Conservation (phyloP, 2,797 vertebrate genomes). For the Sphaeramia orbicularis region DNA sequence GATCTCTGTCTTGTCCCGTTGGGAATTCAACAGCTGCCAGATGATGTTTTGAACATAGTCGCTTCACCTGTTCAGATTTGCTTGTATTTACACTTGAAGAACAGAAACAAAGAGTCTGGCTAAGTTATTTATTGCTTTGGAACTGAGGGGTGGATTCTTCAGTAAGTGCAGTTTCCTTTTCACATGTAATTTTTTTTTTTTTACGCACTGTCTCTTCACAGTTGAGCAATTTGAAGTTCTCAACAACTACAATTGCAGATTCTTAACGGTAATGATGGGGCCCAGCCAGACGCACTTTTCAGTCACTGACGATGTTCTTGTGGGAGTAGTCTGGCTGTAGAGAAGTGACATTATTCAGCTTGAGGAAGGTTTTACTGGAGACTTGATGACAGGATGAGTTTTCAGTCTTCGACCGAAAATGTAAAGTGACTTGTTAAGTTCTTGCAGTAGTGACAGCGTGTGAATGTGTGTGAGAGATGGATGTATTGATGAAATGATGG, state of each 20-base stretch:
- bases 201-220: not conserved
- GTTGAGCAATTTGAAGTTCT: not conserved
- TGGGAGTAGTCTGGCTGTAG: conserved; percentile 10
- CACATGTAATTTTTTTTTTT: conserved; percentile 6
- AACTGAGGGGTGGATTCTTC: conserved; percentile 32
- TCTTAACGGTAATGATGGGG: conserved; percentile 2
- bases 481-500: conserved; percentile 4
- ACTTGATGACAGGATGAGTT: conserved; percentile 38
- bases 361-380: conserved; percentile 27
- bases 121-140: conserved; percentile 60
- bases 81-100: conserved; percentile 51
- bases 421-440: conserved; percentile 23
- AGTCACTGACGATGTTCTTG: conserved; percentile 9
- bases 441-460: conserved; percentile 4
- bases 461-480: conserved; percentile 5
- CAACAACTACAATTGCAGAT: conserved; percentile 14
- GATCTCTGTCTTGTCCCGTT: conserved; percentile 9
- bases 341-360: conserved; percentile 31
- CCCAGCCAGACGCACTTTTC: conserved; percentile 25
- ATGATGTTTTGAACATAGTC: conserved; percentile 49
- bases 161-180: not conserved
- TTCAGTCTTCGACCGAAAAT: conserved; percentile 32
- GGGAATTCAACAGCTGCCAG: conserved; percentile 17
- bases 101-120: not conserved
- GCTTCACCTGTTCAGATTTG: conserved; percentile 17